Evolutionary conservation across 2,888 invertebrate genomes (phyloP).

Genomic region (Limnephilus lunatus): DNA sequence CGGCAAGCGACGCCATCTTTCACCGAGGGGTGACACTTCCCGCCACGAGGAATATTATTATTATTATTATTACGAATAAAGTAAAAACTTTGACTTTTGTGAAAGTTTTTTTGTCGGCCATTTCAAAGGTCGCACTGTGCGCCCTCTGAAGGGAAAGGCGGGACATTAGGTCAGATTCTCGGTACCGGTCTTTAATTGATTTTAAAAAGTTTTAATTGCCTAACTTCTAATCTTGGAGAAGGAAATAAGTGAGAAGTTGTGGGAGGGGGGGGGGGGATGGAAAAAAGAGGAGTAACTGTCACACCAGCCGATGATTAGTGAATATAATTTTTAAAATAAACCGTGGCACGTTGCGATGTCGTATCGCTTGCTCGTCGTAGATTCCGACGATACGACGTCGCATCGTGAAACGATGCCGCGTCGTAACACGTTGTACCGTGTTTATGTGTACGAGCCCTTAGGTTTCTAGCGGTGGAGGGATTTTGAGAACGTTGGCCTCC

Average conservation of each 20-base stretch:
- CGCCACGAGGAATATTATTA: background rate
- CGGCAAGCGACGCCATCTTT: conserved; percentile 42
- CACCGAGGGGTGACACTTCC: background rate
- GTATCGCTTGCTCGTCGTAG: too few relatives aligned
- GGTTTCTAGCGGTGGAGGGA: too few relatives aligned
- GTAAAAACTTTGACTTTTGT: background rate
- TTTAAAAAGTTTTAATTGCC: background rate
- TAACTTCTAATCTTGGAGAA: background rate
- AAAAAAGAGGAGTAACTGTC: background rate
- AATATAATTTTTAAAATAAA: too few relatives aligned
- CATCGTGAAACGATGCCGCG: too few relatives aligned
- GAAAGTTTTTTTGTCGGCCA: background rate
- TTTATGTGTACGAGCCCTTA: too few relatives aligned
- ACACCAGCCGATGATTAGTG: background rate
- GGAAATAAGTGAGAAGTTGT: background rate
- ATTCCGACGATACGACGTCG: too few relatives aligned
- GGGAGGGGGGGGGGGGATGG: background rate
- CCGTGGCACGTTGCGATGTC: too few relatives aligned
- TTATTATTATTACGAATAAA: background rate
- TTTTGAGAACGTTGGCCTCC: too few relatives aligned
- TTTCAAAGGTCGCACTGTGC: background rate
- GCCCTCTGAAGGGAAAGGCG: background rate
- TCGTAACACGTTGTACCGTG: too few relatives aligned
- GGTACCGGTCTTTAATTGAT: background rate
- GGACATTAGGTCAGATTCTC: background rate